Evolutionary conservation across 2,888 invertebrate genomes (phyloP), one percentile per base, ranked within the genome.

Genomic region (Xanthia togata): DNA sequence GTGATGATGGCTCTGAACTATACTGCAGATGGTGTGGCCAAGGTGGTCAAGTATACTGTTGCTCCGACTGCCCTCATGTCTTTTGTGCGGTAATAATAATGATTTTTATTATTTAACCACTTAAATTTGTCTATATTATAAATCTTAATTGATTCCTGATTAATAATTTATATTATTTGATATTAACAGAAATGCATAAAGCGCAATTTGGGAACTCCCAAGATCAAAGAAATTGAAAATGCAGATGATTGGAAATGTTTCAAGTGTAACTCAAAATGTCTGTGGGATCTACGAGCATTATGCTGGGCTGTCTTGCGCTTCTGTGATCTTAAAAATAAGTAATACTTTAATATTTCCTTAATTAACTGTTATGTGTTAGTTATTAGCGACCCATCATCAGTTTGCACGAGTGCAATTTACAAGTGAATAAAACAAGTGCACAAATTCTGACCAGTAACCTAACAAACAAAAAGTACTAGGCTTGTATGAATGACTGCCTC

Each of bases 21-120:
- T 98, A 98, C 90, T 98, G 98, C 88, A 97, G 98, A 69, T 98
- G 98, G 98, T 98, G 98, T 90, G 98, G 98, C 0, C 98, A 98
- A 92, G 98, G 97, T 8, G 98, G 98, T 8, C 98, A 98, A 93
- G 98, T 98, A 1, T 98, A 98, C 89, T 98, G 98, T 90, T 98
- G 98, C 90, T 97, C 98, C 3, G 97, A 97, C 81, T 98, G 98
- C 83, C 97, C 97, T 68, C 97, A 97, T 94, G 98, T 98, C 0
- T 98, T 98, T 92, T 98, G 98, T 93, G 98, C 97, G 92, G 97
- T 97, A 94, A 94, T 88, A 91, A 91, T 53, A 47, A 64, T 38
- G 2, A 47, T 44, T 70, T 31, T 59, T 44, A 12, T n/a, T 44
- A 4, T 31, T 50, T 31, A 14, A 26, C 44, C 35, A 53, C 9